A percentile compares a stretch with the other conserved stretches of the same genome.
These are phyloP conservation scores for Corvus hawaiiensis DNA, from an alignment of 2,113 vertebrate species.

Conservation along the genomic window DNA sequence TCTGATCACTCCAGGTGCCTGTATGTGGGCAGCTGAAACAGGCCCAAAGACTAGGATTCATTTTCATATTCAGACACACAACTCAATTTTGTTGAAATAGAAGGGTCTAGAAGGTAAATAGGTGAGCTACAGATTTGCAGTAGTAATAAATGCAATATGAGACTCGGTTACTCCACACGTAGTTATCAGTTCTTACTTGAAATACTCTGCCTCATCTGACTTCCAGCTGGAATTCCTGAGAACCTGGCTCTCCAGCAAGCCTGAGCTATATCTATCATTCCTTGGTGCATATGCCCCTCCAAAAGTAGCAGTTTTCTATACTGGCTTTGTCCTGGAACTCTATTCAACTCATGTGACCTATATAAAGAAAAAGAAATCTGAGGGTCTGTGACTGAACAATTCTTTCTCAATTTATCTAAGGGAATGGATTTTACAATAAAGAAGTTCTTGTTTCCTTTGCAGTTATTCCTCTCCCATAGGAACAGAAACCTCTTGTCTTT, in stretches of 20 bases:
- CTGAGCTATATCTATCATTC: neutral
- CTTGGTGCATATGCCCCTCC: neutral
- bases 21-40: neutral
- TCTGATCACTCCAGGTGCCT: neutral
- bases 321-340: neutral
- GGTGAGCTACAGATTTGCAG: neutral
- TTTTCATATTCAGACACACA: neutral
- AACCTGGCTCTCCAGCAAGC: neutral
- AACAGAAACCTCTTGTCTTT: neutral
- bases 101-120: neutral
- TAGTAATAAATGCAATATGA: neutral
- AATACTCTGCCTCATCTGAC: neutral
- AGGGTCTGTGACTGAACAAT: neutral
- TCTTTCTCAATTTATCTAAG: neutral
- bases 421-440: neutral
- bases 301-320: neutral
- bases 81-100: neutral
- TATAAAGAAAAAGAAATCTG: neutral
- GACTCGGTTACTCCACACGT: accelerated
- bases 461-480: neutral
- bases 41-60: neutral
- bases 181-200: neutral
- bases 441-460: neutral
- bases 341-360: neutral
- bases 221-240: neutral